Percentiles rank a stretch among this genome's conserved stretches.
These are phyloP conservation scores for Chironomus tentans DNA, from an alignment of 2,888 invertebrate genomes.

Conservation along the genomic window DNA sequence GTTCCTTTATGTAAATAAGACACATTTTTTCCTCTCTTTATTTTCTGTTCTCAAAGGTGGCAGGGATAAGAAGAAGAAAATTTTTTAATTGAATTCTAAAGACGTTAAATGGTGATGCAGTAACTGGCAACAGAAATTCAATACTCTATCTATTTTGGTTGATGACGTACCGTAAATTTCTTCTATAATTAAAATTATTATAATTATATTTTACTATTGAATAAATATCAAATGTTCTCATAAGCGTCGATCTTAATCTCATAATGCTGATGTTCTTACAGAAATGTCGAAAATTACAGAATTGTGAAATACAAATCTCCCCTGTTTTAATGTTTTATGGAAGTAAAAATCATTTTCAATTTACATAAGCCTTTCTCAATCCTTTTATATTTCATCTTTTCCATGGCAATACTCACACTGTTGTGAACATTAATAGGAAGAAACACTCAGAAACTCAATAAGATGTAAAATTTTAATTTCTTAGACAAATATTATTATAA, in stretches of 20 bases:
- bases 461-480: slow-evolving; percentile 21
- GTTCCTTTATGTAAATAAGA: slow-evolving; percentile 14
- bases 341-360: slow-evolving; percentile 14
- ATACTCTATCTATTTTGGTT: neutral
- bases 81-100: neutral
- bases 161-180: neutral
- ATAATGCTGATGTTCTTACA: neutral
- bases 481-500: slow-evolving; percentile 15
- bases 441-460: neutral
- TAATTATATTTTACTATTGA: neutral
- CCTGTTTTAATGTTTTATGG: neutral
- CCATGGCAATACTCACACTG: no score
- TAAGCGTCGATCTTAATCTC: slow-evolving; percentile 18
- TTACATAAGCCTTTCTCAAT: slow-evolving; percentile 16
- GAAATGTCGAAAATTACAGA: slow-evolving; percentile 1
- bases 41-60: neutral
- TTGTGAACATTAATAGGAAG: no score
- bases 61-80: neutral
- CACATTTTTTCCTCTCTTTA: neutral
- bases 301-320: neutral
- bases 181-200: slow-evolving; percentile 20
- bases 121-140: no score
- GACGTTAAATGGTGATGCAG: no score
- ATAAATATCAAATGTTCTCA: slow-evolving; percentile 20
- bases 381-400: neutral